Evolutionary conservation across 2,113 vertebrate genomes (phyloP), one percentile per base, ranked within the genome.

Genomic region (Hepsetus odoe): DNA sequence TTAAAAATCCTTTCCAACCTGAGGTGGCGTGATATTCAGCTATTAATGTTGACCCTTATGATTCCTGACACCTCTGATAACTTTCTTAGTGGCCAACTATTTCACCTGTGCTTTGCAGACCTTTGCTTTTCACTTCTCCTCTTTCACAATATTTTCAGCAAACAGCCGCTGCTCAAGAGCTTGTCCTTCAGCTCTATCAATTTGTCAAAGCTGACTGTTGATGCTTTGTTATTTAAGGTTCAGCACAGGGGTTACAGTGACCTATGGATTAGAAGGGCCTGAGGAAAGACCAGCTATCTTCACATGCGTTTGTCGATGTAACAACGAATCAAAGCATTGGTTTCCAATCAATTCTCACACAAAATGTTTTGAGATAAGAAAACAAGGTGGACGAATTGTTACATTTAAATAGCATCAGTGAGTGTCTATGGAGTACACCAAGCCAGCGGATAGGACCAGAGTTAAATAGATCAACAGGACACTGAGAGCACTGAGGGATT

Each of bases 401-500:
- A 51, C 26, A 24, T 30, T 28, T 28, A 4, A 5, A 22, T 14
- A 16, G 7, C 14, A 20, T 24, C 16, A 4, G 8, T 9, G 51
- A 24, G 71, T 8, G 26, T 24, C 22, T 7, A 7, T 55, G 26
- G 51, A 22, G 18, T 26, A 42, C n/a, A 62, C 3, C 2, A 59
- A 32, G 40, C 14, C 16, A 8, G 30, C 3, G 14, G 16, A 1
- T 42, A n/a, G 26, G 35, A 18, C 3, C 56, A 72, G 20, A 53
- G n/a, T 74, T 32, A 42, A 32, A 66, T 26, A 35, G 24, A 72
- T 49, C 56, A 40, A 49, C 5, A 2, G 6, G 13, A 22, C 14
- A 38, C 42, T 32, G 74, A 74, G n/a, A 28, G 26, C 44, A 68
- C 64, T n/a, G 89, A 90, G 90, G 86, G 85, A 89, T 76, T 81